These are phyloP conservation scores for Chloroclystis v-ata DNA, from an alignment of 2,888 invertebrate species.

Conservation along the genomic window DNA sequence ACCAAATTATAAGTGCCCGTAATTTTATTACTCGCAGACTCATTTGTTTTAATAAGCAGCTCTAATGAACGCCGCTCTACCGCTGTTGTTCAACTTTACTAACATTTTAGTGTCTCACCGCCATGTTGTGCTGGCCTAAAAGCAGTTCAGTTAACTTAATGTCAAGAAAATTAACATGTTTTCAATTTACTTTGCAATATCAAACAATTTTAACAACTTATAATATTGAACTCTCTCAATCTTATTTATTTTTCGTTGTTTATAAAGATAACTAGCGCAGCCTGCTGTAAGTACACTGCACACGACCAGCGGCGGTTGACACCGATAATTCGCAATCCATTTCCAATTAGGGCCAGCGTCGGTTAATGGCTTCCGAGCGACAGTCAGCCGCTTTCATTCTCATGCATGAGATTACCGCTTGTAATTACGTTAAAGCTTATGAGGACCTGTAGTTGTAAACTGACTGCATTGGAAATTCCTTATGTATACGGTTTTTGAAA, in stretches of 20 bases:
- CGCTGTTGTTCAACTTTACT: too few relatives aligned
- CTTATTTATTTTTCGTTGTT: not conserved
- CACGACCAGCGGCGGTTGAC: constrained; percentile 2
- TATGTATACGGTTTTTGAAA: too few relatives aligned
- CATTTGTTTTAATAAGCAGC: constrained; percentile 4
- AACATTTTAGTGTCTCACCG: too few relatives aligned
- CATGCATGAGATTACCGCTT: not conserved
- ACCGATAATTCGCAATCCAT: constrained; percentile 18
- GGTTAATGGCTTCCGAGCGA: constrained; percentile 16
- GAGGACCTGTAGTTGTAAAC: too few relatives aligned
- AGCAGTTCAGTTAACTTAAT: too few relatives aligned
- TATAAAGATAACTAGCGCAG: too few relatives aligned
- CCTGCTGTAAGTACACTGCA: too few relatives aligned
- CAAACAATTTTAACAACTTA: too few relatives aligned
- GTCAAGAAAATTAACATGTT: too few relatives aligned
- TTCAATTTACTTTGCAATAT: too few relatives aligned
- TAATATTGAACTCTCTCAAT: not conserved
- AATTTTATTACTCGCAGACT: constrained; percentile 3
- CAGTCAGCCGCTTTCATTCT: not conserved
- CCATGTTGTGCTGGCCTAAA: too few relatives aligned
- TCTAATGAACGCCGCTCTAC: not conserved
- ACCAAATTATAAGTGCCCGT: constrained; percentile 11
- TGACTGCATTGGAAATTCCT: too few relatives aligned
- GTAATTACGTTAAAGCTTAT: constrained; percentile 5
- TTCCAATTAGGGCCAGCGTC: constrained; percentile 21